Base-by-base conservation (phyloP, 2,888 invertebrate species). In the Drosophila paramelanica region DNA sequence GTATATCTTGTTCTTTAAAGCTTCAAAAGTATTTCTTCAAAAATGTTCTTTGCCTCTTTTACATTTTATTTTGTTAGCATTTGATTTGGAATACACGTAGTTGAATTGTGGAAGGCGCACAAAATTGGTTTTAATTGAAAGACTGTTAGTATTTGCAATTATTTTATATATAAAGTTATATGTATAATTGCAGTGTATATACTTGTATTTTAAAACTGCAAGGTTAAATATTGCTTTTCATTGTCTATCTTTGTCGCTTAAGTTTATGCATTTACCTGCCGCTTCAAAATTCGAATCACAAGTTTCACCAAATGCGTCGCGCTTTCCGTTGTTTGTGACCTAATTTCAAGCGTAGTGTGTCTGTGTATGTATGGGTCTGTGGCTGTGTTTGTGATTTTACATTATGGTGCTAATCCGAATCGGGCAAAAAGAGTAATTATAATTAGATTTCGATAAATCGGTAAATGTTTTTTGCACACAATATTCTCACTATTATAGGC, bases 1-100 rank as follows among this genome's bases (percentile, higher is more conserved):
- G 47, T 56, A 41, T 70, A 55, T 46, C 27, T 20, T 47, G 43
- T 47, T 56, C 45, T 38, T 61, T 74, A 79, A 74, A 74, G 74
- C 73, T 80, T 57, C 13, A 52, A 56, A 57, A 55, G 42, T 55
- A 59, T 49, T 56, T 73, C 51, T 33, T 73, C 33, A 65, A 65
- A 77, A 76, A 65, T 36, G 51, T 20, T 60, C 39, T 56, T 53
- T 46, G 45, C 45, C 14, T 31, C 10, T 8, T 36, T 36, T 36
- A 23, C 5, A 20, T 43, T 53, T 17, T 52, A 17, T 53, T 14
- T 20, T 14, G 10, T 20, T 77, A 67, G 82, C 79, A 73, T 78
- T 77, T 78, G 82, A 77, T 73, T 77, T 73, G 33, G 74, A 77
- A 73, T 81, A 81, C 82, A 78, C 79, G 77, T 78, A 78, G 82